phyloP scores from a whole-genome alignment of 2,797 vertebrate species.

The Poeciliopsis paucimaculata region DNA sequence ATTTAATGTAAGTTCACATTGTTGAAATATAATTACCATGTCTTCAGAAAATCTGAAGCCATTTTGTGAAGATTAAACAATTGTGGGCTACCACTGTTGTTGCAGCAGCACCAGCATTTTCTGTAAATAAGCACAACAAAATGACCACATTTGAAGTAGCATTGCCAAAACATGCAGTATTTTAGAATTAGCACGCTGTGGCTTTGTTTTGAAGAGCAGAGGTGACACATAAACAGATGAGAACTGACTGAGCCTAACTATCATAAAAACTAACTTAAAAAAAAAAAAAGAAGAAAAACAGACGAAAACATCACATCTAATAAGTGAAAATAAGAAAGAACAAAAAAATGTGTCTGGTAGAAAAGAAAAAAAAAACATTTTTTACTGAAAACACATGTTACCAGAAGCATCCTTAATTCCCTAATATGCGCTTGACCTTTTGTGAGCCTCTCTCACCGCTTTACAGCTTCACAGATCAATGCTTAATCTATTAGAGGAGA shows the following conservation, averaged over 20 bases:
- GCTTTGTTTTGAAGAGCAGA: conserved; percentile 1
- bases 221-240: conserved; percentile 1
- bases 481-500: conserved; percentile 68
- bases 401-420: not conserved
- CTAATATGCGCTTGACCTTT: conserved; percentile 12
- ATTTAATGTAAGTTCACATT: not conserved
- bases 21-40: not conserved
- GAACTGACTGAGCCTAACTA: not conserved
- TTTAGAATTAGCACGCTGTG: not conserved
- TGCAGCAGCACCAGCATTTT: not conserved
- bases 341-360: not conserved
- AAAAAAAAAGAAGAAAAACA: conserved; percentile 5
- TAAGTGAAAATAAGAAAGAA: conserved; percentile 6
- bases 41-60: not conserved
- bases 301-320: not conserved
- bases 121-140: not conserved
- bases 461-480: conserved; percentile 69
- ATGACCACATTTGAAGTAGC: not conserved
- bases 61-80: not conserved
- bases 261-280: not conserved
- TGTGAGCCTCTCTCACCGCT: conserved; percentile 53
- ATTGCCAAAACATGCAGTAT: not conserved
- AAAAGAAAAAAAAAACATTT: not conserved
- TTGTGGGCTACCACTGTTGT: not conserved
- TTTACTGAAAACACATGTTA: conserved; percentile 12